Percentiles rank a stretch among this genome's conserved stretches.
These are phyloP conservation scores for Myathropa florea DNA, from an alignment of 2,888 invertebrate species.

Conservation along the genomic window DNA sequence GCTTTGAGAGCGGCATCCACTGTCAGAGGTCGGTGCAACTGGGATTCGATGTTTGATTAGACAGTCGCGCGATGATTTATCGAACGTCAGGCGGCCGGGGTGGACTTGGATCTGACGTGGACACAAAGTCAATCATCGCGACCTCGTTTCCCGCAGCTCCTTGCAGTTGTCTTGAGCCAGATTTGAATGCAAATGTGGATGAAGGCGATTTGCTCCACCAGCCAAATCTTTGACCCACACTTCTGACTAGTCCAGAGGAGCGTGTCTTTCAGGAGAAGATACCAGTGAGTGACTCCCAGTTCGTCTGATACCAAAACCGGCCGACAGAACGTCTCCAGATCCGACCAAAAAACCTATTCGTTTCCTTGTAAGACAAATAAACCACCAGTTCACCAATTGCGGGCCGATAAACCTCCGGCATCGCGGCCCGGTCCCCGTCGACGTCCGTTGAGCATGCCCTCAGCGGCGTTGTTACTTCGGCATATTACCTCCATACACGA, in stretches of 20 bases:
- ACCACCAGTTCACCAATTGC: slow-evolving; percentile 8
- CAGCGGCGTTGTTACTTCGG: slow-evolving; percentile 10
- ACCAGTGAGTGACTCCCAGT: not conserved
- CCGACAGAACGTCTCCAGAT: not conserved
- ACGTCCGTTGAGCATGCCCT: slow-evolving; percentile 11
- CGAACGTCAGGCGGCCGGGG: not conserved
- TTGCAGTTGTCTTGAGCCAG: too few relatives aligned
- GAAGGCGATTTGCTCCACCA: too few relatives aligned
- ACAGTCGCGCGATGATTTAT: slow-evolving; percentile 54
- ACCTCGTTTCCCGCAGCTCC: not conserved
- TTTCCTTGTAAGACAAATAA: slow-evolving; percentile 14
- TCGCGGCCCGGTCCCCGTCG: not conserved
- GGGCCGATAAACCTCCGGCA: slow-evolving; percentile 22
- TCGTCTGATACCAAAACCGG: not conserved
- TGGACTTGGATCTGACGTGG: not conserved
- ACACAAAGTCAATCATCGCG: not conserved
- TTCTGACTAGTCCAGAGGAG: too few relatives aligned
- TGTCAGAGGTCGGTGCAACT: slow-evolving; percentile 68
- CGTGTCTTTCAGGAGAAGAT: not conserved
- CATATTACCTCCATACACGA: slow-evolving; percentile 6
- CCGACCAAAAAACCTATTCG: not conserved
- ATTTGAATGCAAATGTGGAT: not conserved
- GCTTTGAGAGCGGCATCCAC: slow-evolving; percentile 50
- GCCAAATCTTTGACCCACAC: too few relatives aligned
- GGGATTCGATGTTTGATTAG: slow-evolving; percentile 55